Evolutionary conservation across 23 tunicate genomes (phyloP).

Genomic region (Pegea sp.): DNA sequence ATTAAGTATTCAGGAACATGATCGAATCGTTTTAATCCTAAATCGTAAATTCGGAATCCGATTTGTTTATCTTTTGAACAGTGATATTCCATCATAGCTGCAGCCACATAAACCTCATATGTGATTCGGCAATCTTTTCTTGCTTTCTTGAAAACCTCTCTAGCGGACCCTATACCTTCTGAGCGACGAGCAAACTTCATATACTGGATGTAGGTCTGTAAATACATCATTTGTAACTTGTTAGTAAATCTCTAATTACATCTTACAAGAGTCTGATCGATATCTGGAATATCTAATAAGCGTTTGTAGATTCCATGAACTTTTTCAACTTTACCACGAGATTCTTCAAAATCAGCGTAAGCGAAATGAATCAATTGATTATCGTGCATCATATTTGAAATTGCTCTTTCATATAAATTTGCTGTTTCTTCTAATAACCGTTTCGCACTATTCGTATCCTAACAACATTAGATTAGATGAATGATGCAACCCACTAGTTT

Average conservation of each 20-base stretch:
- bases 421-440: conserved; percentile 69
- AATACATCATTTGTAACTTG: not conserved
- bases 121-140: conserved; percentile 59
- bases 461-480: too few species aligned
- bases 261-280: conserved; percentile 70
- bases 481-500: too few species aligned
- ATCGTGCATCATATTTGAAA: conserved; percentile 1
- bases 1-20: conserved; percentile 81
- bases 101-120: conserved; percentile 87
- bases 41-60: conserved; percentile 85
- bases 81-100: conserved; percentile 93
- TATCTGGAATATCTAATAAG: conserved; percentile 51
- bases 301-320: conserved; percentile 68
- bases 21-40: conserved; percentile 83
- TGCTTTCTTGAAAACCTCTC: conserved; percentile 76
- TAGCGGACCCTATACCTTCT: conserved; percentile 69
- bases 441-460: conserved; percentile 77
- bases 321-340: conserved; percentile 66
- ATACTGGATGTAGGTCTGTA: conserved; percentile 83
- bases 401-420: conserved; percentile 67
- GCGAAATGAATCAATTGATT: conserved; percentile 61
- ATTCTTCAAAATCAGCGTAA: conserved; percentile 92
- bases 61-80: conserved; percentile 84
- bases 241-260: not conserved
- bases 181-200: conserved; percentile 85